Evolutionary conservation across 2,888 invertebrate species (phyloP).

Genomic region (Oscheius sp.): DNA sequence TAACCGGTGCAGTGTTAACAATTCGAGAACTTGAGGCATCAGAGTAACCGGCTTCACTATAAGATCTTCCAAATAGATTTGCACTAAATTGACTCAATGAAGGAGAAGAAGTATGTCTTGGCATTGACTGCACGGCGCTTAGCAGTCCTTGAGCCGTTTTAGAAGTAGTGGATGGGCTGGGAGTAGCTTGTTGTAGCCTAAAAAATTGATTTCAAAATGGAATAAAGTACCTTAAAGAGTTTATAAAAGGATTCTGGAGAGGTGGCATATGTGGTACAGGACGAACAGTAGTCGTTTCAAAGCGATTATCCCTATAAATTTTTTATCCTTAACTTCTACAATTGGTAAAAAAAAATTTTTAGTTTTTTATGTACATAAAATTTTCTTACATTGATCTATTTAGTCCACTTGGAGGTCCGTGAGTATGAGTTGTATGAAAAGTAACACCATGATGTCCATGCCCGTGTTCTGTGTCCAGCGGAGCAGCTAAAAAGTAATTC

Average conservation of each 20-base stretch:
- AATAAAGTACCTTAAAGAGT: slow-evolving; percentile 11
- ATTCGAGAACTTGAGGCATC: slow-evolving; percentile 3
- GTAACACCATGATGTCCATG: too few relatives aligned
- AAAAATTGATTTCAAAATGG: background rate
- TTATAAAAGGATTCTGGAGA: slow-evolving; percentile 8
- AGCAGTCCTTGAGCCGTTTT: slow-evolving; percentile 21
- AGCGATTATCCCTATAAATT: background rate
- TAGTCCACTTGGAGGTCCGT: too few relatives aligned
- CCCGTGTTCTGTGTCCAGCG: too few relatives aligned
- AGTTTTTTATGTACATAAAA: too few relatives aligned
- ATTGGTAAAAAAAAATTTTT: too few relatives aligned
- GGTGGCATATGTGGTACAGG: too few relatives aligned
- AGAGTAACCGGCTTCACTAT: background rate
- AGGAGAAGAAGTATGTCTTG: background rate
- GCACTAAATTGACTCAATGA: background rate
- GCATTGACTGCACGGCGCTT: slow-evolving; percentile 6
- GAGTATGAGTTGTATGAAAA: too few relatives aligned
- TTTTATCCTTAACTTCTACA: too few relatives aligned
- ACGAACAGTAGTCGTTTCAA: background rate
- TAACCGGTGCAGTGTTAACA: slow-evolving; percentile 5
- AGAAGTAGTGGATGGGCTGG: background rate
- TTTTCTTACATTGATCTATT: too few relatives aligned
- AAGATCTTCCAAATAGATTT: background rate
- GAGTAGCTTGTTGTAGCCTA: slow-evolving; percentile 11
- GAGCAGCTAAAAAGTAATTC: too few relatives aligned